Evolutionary conservation across 2,888 invertebrate species (phyloP).

Genomic region (Xiphydria camelus): DNA sequence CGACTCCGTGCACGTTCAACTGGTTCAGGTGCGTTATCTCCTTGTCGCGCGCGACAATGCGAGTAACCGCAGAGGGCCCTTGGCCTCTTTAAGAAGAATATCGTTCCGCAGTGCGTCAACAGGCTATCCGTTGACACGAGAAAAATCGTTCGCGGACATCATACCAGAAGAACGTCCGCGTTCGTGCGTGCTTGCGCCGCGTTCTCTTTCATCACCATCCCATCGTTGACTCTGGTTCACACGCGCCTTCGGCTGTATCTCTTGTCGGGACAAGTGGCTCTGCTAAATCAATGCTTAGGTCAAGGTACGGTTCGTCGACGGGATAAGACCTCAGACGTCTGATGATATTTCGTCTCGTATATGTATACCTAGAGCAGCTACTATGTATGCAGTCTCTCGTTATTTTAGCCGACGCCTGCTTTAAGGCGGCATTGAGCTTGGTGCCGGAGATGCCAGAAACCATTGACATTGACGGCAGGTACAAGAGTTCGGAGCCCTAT

Average conservation of each 20-base stretch:
- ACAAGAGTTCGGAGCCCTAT: constrained; percentile 73
- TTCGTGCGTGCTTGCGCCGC: constrained; percentile 94
- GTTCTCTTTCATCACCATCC: constrained; percentile 94
- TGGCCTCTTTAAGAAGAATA: neutral
- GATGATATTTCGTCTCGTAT: constrained; percentile 2
- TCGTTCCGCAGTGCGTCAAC: constrained; percentile 72
- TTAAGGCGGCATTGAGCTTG: constrained; percentile 83
- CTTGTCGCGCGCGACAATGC: neutral
- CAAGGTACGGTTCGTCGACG: constrained; percentile 79
- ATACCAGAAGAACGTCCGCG: constrained; percentile 78
- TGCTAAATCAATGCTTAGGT: constrained; percentile 86
- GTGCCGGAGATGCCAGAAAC: constrained; percentile 77
- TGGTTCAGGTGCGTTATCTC: constrained; percentile 73
- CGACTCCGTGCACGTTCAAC: constrained; percentile 80
- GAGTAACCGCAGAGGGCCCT: neutral
- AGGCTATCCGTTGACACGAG: constrained; percentile 72
- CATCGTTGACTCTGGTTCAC: constrained; percentile 84
- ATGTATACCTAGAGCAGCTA: constrained; percentile 1
- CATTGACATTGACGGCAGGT: constrained; percentile 74
- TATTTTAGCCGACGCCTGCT: constrained; percentile 85
- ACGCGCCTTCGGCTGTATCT: constrained; percentile 83
- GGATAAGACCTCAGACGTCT: neutral
- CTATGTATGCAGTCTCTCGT: constrained; percentile 6
- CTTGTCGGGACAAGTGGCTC: constrained; percentile 84
- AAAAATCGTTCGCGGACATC: constrained; percentile 72